These are phyloP conservation scores for Bufotes viridis DNA, from an alignment of 2,797 vertebrate genomes.

Conservation along the genomic window DNA sequence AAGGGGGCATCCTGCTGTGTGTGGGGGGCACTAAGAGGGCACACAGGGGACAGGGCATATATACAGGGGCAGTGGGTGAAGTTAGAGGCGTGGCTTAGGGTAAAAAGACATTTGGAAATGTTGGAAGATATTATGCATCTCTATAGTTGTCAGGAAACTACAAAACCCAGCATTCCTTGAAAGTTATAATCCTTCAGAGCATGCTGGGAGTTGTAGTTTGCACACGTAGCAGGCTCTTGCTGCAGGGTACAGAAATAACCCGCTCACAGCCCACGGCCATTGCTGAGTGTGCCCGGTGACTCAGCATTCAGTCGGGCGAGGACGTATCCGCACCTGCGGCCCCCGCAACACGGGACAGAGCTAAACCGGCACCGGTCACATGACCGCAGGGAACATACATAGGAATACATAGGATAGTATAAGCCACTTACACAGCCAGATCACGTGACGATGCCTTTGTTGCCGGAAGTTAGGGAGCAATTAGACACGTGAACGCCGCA, in stretches of 20 bases:
- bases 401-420: not conserved
- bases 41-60: no score
- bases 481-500: not conserved
- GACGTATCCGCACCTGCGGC: no score
- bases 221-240: no score
- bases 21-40: no score
- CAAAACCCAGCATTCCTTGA: not conserved
- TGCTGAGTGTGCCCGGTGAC: not conserved
- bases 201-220: slow-evolving; percentile 24
- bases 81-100: no score
- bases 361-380: not conserved
- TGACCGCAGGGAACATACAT: not conserved
- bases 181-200: not conserved
- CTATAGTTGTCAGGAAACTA: not conserved
- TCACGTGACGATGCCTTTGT: slow-evolving; percentile 45
- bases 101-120: no score
- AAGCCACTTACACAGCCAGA: slow-evolving; percentile 1
- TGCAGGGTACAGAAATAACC: no score
- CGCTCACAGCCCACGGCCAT: no score
- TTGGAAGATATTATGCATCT: not conserved
- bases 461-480: slow-evolving; percentile 37
- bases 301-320: no score
- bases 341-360: no score
- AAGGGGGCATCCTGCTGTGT: no score
- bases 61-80: no score